Conservation (phyloP, 2,888 invertebrate genomes). For the Lampropteryx suffumata region DNA sequence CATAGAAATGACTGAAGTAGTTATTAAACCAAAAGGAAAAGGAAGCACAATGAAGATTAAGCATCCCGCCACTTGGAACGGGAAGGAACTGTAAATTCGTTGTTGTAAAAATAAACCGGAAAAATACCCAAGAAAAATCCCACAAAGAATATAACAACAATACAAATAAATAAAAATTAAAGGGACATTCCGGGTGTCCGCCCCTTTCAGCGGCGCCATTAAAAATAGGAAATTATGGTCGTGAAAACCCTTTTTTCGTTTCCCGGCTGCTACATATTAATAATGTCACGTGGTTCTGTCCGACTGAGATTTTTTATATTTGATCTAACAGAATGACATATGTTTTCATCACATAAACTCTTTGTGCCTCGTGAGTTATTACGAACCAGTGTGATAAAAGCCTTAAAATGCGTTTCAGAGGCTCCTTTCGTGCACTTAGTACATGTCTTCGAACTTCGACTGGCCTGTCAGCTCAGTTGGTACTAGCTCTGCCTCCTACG, state of each 20-base stretch:
- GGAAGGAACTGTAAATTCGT: slow-evolving; percentile 1
- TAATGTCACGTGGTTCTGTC: too few species aligned
- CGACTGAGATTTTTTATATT: too few species aligned
- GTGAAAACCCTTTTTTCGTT: slow-evolving; percentile 32
- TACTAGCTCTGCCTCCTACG: too few species aligned
- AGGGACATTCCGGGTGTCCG: slow-evolving; percentile 32
- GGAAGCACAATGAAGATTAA: slow-evolving; percentile 6
- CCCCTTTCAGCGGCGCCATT: slow-evolving; percentile 32
- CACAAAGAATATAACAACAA: slow-evolving; percentile 21
- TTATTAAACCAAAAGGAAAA: neutral
- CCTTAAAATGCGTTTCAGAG: too few species aligned
- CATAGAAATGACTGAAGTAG: too few species aligned
- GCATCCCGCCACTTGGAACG: slow-evolving; percentile 3
- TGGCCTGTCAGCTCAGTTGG: too few species aligned
- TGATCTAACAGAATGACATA: too few species aligned
- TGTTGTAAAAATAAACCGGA: slow-evolving; percentile 11
- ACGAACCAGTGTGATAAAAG: too few species aligned
- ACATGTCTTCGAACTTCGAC: too few species aligned
- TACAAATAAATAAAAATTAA: slow-evolving; percentile 32
- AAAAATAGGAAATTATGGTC: slow-evolving; percentile 34
- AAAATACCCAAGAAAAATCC: slow-evolving; percentile 12
- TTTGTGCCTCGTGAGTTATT: too few species aligned
- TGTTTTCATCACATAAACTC: too few species aligned
- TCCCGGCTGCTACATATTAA: slow-evolving; percentile 21
- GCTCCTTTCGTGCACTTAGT: too few species aligned